Conservation (phyloP, 2,888 invertebrate species). For the Aelia acuminata region DNA sequence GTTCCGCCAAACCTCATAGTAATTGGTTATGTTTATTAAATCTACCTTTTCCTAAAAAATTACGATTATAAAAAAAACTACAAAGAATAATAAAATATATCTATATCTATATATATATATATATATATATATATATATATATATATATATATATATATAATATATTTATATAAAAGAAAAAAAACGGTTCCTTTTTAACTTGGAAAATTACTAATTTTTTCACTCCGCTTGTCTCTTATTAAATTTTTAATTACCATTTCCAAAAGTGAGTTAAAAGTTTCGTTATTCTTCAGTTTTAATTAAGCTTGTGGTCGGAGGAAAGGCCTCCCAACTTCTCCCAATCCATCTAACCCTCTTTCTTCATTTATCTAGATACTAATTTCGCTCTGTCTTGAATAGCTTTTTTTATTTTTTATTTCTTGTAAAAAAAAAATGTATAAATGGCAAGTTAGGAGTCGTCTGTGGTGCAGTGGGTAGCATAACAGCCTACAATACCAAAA, state of each 20-base stretch:
- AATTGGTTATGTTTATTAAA: too few relatives aligned
- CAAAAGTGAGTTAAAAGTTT: slow-evolving; percentile 37
- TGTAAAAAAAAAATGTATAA: too few relatives aligned
- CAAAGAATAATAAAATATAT: too few relatives aligned
- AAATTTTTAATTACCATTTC: slow-evolving; percentile 21
- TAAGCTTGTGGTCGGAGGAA: background rate
- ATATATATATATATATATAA: too few relatives aligned
- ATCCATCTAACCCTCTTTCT: background rate
- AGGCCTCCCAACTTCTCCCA: background rate
- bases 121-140: too few relatives aligned
- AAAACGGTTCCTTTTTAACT: background rate
- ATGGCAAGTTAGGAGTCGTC: too few relatives aligned
- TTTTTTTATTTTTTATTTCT: background rate
- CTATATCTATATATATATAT: too few relatives aligned
- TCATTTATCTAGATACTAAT: background rate
- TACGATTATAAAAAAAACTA: too few relatives aligned
- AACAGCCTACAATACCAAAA: too few relatives aligned
- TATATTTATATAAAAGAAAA: background rate
- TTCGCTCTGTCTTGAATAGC: background rate
- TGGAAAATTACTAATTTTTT: background rate
- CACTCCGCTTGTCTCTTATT: background rate
- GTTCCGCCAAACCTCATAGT: too few relatives aligned
- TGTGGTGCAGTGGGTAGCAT: too few relatives aligned
- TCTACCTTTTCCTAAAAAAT: too few relatives aligned
- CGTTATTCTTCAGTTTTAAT: slow-evolving; percentile 7